A percentile compares a stretch with the other conserved stretches of the same genome.
phyloP scores from a whole-genome alignment of 2,888 invertebrate genomes.

The Aporophyla nigra region DNA sequence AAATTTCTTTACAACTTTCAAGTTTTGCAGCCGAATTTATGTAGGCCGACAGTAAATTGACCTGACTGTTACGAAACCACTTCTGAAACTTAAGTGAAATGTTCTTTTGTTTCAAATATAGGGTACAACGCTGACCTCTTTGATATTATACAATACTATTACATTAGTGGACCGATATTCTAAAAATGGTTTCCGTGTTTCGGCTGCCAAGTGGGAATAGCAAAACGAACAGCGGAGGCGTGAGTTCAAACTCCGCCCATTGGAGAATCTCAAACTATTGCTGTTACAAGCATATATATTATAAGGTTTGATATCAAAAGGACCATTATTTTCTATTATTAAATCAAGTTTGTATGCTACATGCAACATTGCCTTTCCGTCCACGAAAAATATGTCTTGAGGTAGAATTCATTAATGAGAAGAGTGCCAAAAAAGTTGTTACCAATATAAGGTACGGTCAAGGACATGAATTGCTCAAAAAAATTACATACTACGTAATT shows the following conservation, averaged over 20 bases:
- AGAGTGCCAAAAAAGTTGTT: background rate
- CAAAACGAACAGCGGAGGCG: conserved; percentile 5
- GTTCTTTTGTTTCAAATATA: conserved; percentile 45
- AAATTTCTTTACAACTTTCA: conserved; percentile 33
- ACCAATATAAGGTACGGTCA: background rate
- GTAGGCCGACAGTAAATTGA: conserved; percentile 35
- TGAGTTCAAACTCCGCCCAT: background rate
- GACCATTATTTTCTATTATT: background rate
- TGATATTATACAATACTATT: conserved; percentile 43
- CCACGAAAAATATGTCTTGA: background rate
- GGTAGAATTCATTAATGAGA: background rate
- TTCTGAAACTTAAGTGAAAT: conserved; percentile 44
- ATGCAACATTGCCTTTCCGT: background rate
- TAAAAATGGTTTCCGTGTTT: conserved; percentile 47
- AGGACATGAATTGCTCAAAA: background rate
- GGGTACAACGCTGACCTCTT: conserved; percentile 35
- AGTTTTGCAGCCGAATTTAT: conserved; percentile 30
- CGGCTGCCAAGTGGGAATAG: conserved; percentile 25
- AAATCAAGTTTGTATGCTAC: background rate
- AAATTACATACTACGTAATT: no score
- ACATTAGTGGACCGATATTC: conserved; percentile 45
- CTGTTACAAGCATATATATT: background rate
- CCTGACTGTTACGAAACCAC: conserved; percentile 34
- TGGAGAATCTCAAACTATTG: background rate
- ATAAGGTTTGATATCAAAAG: no score